Conservation (phyloP, 1,140 invertebrate genomes). For the Linepithema humile region DNA sequence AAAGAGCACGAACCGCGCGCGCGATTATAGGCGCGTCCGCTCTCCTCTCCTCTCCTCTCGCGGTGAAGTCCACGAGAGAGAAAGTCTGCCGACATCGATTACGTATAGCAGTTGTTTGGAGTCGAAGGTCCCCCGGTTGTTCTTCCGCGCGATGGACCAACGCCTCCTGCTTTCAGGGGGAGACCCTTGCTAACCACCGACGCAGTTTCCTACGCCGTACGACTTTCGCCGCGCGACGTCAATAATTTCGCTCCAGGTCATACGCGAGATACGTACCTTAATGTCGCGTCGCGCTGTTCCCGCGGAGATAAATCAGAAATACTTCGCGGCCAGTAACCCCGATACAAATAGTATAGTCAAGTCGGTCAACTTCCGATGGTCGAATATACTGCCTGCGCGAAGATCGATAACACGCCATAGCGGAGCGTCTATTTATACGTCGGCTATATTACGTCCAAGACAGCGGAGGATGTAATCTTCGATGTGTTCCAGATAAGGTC, state of each 20-base stretch:
- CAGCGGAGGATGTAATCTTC: conserved; percentile 64
- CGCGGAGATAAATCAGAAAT: conserved; percentile 39
- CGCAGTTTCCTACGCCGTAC: not conserved
- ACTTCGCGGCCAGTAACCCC: conserved; percentile 51
- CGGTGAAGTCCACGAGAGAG: conserved; percentile 62
- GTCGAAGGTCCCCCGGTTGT: conserved; percentile 72
- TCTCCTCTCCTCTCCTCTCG: conserved; percentile 20
- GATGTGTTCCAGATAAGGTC: conserved; percentile 66
- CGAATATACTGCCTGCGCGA: conserved; percentile 64
- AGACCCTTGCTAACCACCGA: not conserved
- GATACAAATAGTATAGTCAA: conserved; percentile 64
- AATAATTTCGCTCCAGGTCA: not conserved
- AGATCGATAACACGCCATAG: conserved; percentile 75
- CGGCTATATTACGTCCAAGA: conserved; percentile 61
- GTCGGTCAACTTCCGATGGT: conserved; percentile 70
- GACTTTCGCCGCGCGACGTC: not conserved
- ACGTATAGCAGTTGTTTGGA: conserved; percentile 66
- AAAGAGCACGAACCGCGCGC: conserved; percentile 24
- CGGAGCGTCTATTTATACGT: conserved; percentile 76
- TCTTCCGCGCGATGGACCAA: conserved; percentile 68
- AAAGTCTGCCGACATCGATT: conserved; percentile 77
- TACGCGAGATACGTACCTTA: not conserved
- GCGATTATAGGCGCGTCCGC: conserved; percentile 7
- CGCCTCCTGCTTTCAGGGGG: conserved; percentile 54
- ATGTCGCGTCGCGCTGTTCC: not conserved